Conservation (phyloP, 1,140 invertebrate species). For the Eupeodes corollae region DNA sequence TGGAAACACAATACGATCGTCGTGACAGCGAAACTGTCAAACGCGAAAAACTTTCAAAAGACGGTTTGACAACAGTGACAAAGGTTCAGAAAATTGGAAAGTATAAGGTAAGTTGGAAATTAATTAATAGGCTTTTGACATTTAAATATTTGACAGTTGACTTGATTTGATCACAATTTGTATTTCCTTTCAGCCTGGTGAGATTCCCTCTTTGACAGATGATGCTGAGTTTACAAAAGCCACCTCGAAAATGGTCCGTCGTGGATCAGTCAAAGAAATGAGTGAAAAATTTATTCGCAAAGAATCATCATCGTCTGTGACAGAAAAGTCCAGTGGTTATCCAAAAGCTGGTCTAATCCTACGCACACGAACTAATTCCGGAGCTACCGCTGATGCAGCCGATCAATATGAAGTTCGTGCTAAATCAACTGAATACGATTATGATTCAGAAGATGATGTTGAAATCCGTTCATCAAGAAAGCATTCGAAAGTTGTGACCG, state of each 20-base stretch:
- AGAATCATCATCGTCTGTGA: slow-evolving; percentile 17
- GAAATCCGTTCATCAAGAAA: neutral
- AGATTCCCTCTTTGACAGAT: neutral
- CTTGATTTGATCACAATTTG: too few relatives aligned
- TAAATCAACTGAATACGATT: neutral
- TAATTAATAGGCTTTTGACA: too few relatives aligned
- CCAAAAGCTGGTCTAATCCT: slow-evolving; percentile 57
- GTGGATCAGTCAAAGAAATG: slow-evolving; percentile 56
- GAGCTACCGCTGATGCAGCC: slow-evolving; percentile 3
- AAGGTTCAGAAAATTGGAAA: slow-evolving; percentile 24
- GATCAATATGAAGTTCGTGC: neutral
- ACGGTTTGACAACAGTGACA: slow-evolving; percentile 19
- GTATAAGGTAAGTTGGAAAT: slow-evolving; percentile 2
- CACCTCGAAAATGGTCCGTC: slow-evolving; percentile 43
- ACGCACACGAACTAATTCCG: slow-evolving; percentile 33
- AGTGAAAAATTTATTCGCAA: slow-evolving; percentile 56
- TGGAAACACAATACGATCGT: slow-evolving; percentile 16
- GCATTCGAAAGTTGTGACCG: slow-evolving; percentile 5
- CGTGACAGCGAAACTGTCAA: neutral
- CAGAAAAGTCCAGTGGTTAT: slow-evolving; percentile 34
- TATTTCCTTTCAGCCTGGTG: neutral
- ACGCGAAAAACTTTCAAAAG: slow-evolving; percentile 7
- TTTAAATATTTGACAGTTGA: too few relatives aligned
- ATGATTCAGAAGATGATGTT: neutral
- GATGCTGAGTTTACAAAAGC: slow-evolving; percentile 11